Conservation (phyloP, 2,113 vertebrate genomes). For the Shinisaurus crocodilurus region DNA sequence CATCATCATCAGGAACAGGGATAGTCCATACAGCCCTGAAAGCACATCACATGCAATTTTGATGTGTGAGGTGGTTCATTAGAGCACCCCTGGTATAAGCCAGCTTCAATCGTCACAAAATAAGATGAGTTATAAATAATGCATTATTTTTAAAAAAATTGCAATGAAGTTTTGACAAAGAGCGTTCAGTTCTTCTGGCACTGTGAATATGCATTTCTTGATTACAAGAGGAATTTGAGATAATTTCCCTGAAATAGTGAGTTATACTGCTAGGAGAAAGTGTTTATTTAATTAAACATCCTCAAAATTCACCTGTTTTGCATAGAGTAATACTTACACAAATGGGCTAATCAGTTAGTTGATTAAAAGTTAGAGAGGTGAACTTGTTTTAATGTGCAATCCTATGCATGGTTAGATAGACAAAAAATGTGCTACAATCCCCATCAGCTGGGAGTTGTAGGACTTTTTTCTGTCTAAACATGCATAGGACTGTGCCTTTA, state of each 20-base stretch:
- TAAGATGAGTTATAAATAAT: background rate
- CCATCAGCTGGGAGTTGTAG: too few relatives aligned
- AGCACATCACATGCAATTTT: background rate
- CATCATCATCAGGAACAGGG: background rate
- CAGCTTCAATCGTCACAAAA: background rate
- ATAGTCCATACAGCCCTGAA: background rate
- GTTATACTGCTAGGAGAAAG: background rate
- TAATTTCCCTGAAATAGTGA: background rate
- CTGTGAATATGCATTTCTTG: background rate
- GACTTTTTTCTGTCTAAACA: too few relatives aligned
- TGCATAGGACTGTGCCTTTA: background rate
- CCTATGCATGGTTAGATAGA: too few relatives aligned
- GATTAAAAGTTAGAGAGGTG: background rate
- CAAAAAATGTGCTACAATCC: too few relatives aligned
- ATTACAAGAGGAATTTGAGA: background rate
- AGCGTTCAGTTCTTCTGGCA: background rate
- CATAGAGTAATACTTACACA: background rate
- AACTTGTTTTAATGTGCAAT: too few relatives aligned
- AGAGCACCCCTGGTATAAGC: background rate
- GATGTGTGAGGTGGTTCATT: too few relatives aligned
- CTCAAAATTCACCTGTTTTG: background rate
- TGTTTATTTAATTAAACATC: background rate
- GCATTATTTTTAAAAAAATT: background rate
- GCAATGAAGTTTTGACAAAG: background rate
- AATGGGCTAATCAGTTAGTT: background rate